phyloP scores from a whole-genome alignment of 2,113 vertebrate genomes.

The Anoplopoma fimbria region DNA sequence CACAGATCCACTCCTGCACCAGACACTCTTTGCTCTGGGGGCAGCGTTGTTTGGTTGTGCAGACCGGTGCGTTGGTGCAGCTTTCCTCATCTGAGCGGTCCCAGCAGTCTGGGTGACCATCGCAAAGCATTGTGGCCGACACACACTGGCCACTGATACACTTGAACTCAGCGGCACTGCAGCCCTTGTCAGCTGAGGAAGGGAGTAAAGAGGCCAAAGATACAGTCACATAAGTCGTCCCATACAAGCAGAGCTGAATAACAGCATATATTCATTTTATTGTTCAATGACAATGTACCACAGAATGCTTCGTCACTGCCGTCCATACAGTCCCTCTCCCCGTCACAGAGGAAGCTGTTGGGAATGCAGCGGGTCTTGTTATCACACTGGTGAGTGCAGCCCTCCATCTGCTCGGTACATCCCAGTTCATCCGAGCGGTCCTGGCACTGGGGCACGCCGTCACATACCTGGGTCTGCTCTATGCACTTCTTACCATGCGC shows the following conservation, averaged over 20 bases:
- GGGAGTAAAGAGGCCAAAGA: neutral
- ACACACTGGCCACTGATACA: slow-evolving; percentile 90
- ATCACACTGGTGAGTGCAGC: slow-evolving; percentile 87
- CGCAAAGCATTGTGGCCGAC: slow-evolving; percentile 82
- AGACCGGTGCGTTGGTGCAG: slow-evolving; percentile 77
- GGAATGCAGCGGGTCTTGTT: slow-evolving; percentile 84
- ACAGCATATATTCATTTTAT: neutral
- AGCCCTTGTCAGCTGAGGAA: slow-evolving; percentile 75
- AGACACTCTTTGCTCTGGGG: slow-evolving; percentile 86
- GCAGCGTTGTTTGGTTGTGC: slow-evolving; percentile 84
- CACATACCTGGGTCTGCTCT: slow-evolving; percentile 80
- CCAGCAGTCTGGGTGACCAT: slow-evolving; percentile 88
- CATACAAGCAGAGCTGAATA: neutral
- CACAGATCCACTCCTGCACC: slow-evolving; percentile 88
- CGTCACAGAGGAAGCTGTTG: slow-evolving; percentile 87
- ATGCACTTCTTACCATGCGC: slow-evolving; percentile 83
- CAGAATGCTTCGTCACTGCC: slow-evolving; percentile 85
- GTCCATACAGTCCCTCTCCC: slow-evolving; percentile 88
- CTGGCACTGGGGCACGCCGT: slow-evolving; percentile 86
- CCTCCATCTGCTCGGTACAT: slow-evolving; percentile 77
- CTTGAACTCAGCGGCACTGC: slow-evolving; percentile 79
- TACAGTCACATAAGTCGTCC: neutral
- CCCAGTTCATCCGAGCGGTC: slow-evolving; percentile 88
- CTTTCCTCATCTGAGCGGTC: slow-evolving; percentile 89
- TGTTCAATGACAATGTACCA: slow-evolving; percentile 64